These are phyloP conservation scores for Chelonia mydas DNA, from an alignment of 2,797 vertebrate species.

Conservation along the genomic window DNA sequence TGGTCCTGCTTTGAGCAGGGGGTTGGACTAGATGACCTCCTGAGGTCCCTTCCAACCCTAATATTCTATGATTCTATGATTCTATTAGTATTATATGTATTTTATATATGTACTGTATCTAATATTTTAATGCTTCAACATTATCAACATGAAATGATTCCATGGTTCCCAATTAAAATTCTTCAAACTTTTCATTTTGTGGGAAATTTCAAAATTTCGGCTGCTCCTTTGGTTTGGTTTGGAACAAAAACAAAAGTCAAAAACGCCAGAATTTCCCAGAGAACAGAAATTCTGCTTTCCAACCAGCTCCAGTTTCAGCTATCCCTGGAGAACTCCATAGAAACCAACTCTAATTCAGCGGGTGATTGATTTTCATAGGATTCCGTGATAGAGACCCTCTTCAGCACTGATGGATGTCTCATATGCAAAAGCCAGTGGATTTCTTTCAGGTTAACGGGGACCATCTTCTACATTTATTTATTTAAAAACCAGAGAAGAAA, in stretches of 20 bases:
- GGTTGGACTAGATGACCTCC: too few relatives aligned
- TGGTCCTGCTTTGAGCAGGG: too few relatives aligned
- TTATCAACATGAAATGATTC: not conserved
- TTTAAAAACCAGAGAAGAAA: not conserved
- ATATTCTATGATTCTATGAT: too few relatives aligned
- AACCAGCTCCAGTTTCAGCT: not conserved
- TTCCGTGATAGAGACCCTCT: accelerated
- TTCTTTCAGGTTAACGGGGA: accelerated
- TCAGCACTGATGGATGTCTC: accelerated
- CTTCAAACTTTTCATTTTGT: not conserved
- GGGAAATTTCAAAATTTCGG: not conserved
- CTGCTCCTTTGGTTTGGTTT: not conserved
- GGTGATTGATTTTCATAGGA: not conserved
- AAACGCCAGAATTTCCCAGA: not conserved
- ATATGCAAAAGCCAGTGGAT: accelerated
- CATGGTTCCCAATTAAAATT: not conserved
- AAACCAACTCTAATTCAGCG: not conserved
- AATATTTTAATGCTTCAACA: not conserved
- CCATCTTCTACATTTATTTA: accelerated
- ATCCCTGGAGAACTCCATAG: not conserved
- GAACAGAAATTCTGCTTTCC: not conserved
- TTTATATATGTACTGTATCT: not conserved
- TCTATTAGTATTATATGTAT: too few relatives aligned
- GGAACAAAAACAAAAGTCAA: not conserved
- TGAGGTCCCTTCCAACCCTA: too few relatives aligned